A percentile compares a stretch with the other conserved stretches of the same genome.
Conservation (phyloP, 1,140 invertebrate species). For the Conus ventricosus region DNA sequence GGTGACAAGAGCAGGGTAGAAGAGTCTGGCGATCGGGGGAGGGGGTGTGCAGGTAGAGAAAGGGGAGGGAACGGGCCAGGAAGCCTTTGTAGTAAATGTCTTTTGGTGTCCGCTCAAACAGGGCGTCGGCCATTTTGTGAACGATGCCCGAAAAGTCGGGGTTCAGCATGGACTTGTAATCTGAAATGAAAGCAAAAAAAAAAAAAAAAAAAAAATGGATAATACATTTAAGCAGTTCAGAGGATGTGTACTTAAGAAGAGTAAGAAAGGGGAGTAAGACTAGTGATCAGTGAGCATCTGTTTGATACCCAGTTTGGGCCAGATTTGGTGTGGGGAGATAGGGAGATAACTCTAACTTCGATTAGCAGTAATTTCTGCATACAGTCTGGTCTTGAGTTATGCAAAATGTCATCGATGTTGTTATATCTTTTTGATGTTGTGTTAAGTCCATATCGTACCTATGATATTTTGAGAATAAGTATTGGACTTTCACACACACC, state of each 20-base stretch:
- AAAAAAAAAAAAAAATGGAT: background rate
- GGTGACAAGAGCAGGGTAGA: constrained; percentile 54
- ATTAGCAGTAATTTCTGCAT: no score
- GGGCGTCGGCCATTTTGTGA: constrained; percentile 57
- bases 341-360: no score
- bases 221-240: background rate
- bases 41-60: constrained; percentile 63
- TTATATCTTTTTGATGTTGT: no score
- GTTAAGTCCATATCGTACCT: no score
- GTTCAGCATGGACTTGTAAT: constrained; percentile 48
- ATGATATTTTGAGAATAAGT: no score
- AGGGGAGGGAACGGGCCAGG: constrained; percentile 60
- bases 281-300: no score
- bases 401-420: no score
- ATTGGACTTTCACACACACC: no score
- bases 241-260: background rate
- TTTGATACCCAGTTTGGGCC: no score
- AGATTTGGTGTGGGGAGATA: no score
- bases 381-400: no score
- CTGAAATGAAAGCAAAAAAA: constrained; percentile 41
- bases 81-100: constrained; percentile 66
- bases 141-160: constrained; percentile 61
- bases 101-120: constrained; percentile 55
- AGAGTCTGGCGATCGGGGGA: constrained; percentile 45
- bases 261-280: background rate